Percentiles rank a stretch among this genome's conserved stretches.
Conservation (phyloP, 2,113 vertebrate genomes). For the Amblyopsis rosae region DNA sequence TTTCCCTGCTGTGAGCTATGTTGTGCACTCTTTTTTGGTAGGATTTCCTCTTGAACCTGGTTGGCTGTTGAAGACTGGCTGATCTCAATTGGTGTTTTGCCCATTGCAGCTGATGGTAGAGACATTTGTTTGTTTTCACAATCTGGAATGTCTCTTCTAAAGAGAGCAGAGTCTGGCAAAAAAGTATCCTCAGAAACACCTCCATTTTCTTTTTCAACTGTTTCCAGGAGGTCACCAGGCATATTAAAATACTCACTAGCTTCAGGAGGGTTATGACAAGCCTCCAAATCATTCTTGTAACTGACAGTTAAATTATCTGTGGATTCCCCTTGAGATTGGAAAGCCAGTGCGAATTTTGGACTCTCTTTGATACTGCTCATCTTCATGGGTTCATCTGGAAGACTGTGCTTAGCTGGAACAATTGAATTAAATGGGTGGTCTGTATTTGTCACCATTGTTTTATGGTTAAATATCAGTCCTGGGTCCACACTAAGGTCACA, state of each 20-base stretch:
- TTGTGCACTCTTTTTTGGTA: conserved; percentile 53
- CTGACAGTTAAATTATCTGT: conserved; percentile 28
- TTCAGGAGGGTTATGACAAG: conserved; percentile 49
- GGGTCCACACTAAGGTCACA: conserved; percentile 51
- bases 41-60: conserved; percentile 51
- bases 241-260: conserved; percentile 47
- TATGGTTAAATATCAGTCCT: conserved; percentile 61
- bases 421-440: conserved; percentile 39
- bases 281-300: conserved; percentile 45
- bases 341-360: conserved; percentile 32
- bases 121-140: conserved; percentile 50
- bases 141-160: conserved; percentile 52
- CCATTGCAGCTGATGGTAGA: conserved; percentile 39
- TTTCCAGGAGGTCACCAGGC: conserved; percentile 50
- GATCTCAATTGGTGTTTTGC: conserved; percentile 46
- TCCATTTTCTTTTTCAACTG: conserved; percentile 44
- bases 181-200: conserved; percentile 27
- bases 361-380: conserved; percentile 31
- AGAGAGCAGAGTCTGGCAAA: conserved; percentile 34
- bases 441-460: conserved; percentile 43
- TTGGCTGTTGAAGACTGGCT: conserved; percentile 38
- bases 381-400: conserved; percentile 36
- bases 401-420: conserved; percentile 39
- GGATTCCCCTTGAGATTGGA: conserved; percentile 36
- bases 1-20: conserved; percentile 63